phyloP scores from a whole-genome alignment of 2,113 vertebrate genomes.

The Hemiscyllium ocellatum region DNA sequence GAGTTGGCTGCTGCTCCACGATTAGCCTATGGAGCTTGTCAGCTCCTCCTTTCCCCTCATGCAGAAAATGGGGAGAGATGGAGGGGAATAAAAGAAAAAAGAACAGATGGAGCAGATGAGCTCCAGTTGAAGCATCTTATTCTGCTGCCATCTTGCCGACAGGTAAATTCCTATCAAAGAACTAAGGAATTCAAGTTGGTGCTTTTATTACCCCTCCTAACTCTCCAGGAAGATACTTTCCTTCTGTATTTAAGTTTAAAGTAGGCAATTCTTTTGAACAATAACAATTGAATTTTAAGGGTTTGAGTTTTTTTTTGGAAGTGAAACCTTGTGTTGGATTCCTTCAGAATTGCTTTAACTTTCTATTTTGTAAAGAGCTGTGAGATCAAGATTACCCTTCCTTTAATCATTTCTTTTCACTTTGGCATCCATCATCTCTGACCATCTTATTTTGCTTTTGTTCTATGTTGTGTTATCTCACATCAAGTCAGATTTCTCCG shows the following conservation, averaged over 20 bases:
- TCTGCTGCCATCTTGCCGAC: too few species aligned
- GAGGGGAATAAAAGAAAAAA: too few species aligned
- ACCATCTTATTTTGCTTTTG: not conserved
- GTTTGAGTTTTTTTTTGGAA: not conserved
- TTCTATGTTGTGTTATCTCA: not conserved
- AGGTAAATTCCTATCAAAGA: not conserved
- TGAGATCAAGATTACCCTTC: not conserved
- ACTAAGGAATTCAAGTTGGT: not conserved
- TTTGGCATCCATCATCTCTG: not conserved
- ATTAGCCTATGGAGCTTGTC: too few species aligned
- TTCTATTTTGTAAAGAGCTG: not conserved
- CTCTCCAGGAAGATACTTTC: not conserved
- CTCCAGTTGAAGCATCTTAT: too few species aligned
- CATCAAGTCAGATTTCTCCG: not conserved
- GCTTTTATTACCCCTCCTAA: not conserved
- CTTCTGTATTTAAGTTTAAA: not conserved
- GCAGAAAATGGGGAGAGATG: too few species aligned
- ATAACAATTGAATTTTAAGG: not conserved
- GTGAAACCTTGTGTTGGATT: not conserved
- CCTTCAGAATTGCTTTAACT: not conserved
- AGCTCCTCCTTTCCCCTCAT: too few species aligned
- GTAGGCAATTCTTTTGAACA: not conserved
- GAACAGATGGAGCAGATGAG: too few species aligned
- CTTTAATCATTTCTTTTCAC: not conserved
- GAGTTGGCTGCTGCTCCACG: too few species aligned